Base-by-base conservation (phyloP, 2,113 vertebrate species). In the Solenodon paradoxus region DNA sequence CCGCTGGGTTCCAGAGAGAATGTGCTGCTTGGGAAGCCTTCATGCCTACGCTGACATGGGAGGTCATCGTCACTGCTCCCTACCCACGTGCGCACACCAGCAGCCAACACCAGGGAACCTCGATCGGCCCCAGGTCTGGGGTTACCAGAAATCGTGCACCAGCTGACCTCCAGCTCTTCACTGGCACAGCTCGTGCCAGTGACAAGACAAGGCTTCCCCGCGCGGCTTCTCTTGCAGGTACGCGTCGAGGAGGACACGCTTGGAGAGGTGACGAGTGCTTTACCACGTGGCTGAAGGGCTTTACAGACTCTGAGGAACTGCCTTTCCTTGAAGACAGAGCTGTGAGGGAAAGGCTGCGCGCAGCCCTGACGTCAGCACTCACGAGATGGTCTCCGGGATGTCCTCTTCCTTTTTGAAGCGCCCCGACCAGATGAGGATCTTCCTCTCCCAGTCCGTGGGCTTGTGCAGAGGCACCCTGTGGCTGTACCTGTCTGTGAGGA, bases 351-450 rank as follows among this genome's bases (percentile, higher is more conserved):
- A 87, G 83, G 32, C 86, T 66, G 47, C 55, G 26, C 71, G 72
- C 15, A 64, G 16, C 32, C 24, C 66, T 57, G 57, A 45, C 16
- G 12, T 32, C 26, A 53, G 30, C 92, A 99, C 99, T 99, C 98
- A 99, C 99, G 99, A 99, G 90, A 99, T 94, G 5, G 98, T 92
- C 86, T 99, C 98, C 94, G 99, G 99, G 92, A 99, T 99, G 82
- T 99, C 99, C 7, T 99, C 99, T 49, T 66, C 47, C 57, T 98
- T 98, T 97, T 99, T 99, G 98, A 98, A 99, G 82, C 99, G 98
- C 51, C 99, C 99, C 5, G 99, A 97, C 99, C 99, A 99, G 69
- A 99, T 0, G 64, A 99, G 90, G 1, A 99, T 97, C 96, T 94
- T 99, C 97, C 64, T 99, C 91, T 99, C 99, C 96, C 99, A 97